Conservation (phyloP, 2,797 vertebrate species). For the Cyprinella venusta region DNA sequence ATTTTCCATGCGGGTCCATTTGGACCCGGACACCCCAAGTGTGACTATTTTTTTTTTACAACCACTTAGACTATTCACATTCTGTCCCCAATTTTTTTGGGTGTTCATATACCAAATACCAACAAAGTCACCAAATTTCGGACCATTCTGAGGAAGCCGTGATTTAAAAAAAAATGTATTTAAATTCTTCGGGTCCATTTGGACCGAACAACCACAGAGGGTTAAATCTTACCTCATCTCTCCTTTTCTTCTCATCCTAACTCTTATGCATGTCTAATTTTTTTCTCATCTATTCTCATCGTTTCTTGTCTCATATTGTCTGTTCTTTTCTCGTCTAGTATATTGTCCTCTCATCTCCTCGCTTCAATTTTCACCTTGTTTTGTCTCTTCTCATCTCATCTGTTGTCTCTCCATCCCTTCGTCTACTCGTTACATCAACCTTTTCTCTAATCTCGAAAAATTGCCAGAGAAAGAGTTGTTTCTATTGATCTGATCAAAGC, state of each 20-base stretch:
- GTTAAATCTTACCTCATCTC: not conserved
- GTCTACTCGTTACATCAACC: not conserved
- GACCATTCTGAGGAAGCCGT: too few species aligned
- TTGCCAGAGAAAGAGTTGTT: constrained; percentile 12
- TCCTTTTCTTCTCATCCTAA: not conserved
- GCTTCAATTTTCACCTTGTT: not conserved
- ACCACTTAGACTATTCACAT: too few species aligned
- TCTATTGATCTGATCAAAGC: constrained; percentile 13
- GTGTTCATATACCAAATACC: too few species aligned
- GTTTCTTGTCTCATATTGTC: not conserved
- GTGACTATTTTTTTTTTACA: too few species aligned
- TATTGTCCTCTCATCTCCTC: not conserved
- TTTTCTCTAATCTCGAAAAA: not conserved
- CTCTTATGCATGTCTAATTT: not conserved
- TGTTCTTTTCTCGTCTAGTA: not conserved
- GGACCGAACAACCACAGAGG: too few species aligned
- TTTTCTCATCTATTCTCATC: not conserved
- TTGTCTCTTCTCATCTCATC: not conserved
- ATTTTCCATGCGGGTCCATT: too few species aligned
- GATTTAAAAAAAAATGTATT: too few species aligned
- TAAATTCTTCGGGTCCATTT: too few species aligned
- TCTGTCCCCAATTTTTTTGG: too few species aligned
- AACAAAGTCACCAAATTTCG: too few species aligned
- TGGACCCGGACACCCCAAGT: too few species aligned
- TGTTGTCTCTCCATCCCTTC: not conserved